These are phyloP conservation scores for Morone chrysops DNA, from an alignment of 2,113 vertebrate species.

Conservation along the genomic window DNA sequence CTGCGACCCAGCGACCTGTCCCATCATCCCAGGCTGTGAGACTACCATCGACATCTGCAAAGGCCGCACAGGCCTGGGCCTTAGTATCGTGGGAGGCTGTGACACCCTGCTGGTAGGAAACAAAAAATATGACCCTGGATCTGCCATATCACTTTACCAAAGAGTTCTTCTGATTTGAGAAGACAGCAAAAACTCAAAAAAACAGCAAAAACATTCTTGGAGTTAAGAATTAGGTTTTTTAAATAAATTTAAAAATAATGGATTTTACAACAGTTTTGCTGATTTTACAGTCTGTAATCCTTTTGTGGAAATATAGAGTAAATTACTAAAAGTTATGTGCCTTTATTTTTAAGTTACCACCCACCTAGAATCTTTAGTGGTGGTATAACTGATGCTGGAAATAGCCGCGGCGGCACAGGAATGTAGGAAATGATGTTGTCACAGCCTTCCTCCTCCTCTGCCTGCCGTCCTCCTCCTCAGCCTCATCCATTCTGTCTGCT, in stretches of 20 bases:
- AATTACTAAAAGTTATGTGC: background rate
- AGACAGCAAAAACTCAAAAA: too few species aligned
- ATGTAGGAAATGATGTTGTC: slow-evolving; percentile 75
- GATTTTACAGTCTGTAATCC: background rate
- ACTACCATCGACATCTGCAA: slow-evolving; percentile 98
- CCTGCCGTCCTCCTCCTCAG: slow-evolving; percentile 36
- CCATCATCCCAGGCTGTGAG: slow-evolving; percentile 97
- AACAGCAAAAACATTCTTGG: too few species aligned
- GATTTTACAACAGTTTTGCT: background rate
- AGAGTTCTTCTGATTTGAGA: too few species aligned
- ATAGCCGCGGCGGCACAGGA: slow-evolving; percentile 56
- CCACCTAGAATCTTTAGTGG: slow-evolving; percentile 54
- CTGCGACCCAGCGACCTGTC: slow-evolving; percentile 93
- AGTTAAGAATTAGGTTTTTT: background rate
- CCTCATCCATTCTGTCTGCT: slow-evolving; percentile 74
- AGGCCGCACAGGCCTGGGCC: slow-evolving; percentile 93
- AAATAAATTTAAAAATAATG: background rate
- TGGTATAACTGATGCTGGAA: slow-evolving; percentile 37
- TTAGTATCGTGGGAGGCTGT: slow-evolving; percentile 97
- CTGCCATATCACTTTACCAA: background rate
- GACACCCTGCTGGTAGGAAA: slow-evolving; percentile 93
- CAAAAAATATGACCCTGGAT: background rate
- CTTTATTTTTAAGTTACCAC: slow-evolving; percentile 43
- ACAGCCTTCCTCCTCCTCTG: slow-evolving; percentile 38
- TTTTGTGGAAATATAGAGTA: background rate